phyloP scores from a whole-genome alignment of 2,113 vertebrate species.

The Mustela lutreola region DNA sequence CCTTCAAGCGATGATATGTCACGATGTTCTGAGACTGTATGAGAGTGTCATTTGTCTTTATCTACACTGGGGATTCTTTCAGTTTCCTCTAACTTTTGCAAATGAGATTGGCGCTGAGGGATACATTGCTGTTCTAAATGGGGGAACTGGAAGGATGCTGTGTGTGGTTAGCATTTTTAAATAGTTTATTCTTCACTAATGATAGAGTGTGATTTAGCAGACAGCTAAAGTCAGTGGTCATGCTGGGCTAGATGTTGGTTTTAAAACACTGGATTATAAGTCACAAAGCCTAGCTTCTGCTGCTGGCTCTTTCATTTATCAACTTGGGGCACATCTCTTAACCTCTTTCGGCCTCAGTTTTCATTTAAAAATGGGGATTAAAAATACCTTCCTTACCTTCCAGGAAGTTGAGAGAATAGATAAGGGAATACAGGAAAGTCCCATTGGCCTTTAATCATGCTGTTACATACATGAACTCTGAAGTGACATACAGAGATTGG shows the following conservation, averaged over 20 bases:
- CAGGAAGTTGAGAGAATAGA: conserved; percentile 2
- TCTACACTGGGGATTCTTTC: background rate
- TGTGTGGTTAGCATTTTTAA: background rate
- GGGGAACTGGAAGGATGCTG: conserved; percentile 26
- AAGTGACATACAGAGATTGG: background rate
- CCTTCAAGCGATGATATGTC: background rate
- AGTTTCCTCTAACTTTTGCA: conserved; percentile 40
- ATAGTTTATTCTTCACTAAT: conserved; percentile 18
- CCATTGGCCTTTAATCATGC: background rate
- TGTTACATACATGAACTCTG: background rate
- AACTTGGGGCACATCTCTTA: conserved; percentile 23
- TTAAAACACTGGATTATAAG: conserved; percentile 2
- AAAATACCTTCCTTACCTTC: background rate
- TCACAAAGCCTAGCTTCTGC: conserved; percentile 14
- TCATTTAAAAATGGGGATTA: conserved; percentile 34
- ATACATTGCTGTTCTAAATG: conserved; percentile 9
- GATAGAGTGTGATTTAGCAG: background rate
- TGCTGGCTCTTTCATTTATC: background rate
- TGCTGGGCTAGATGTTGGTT: background rate
- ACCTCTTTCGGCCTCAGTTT: conserved; percentile 56
- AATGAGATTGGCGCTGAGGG: background rate
- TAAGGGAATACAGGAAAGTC: background rate
- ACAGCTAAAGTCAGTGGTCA: conserved; percentile 19
- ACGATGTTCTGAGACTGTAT: background rate
- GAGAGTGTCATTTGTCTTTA: background rate